Evolutionary conservation across 1,140 invertebrate species (phyloP).

Genomic region (Cyrtorhinus lividipennis): DNA sequence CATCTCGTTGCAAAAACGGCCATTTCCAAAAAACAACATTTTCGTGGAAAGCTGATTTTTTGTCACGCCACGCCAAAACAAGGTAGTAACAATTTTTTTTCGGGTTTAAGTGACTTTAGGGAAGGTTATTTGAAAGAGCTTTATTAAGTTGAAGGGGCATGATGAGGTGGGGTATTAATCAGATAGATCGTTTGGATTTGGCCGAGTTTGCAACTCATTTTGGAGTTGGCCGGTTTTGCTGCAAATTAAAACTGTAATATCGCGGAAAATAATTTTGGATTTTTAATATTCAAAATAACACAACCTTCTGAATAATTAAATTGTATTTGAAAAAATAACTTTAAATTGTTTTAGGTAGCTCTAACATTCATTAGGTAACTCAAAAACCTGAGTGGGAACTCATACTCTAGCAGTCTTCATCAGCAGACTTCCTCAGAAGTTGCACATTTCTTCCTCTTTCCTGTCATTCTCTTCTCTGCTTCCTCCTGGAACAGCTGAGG

Average conservation of each 20-base stretch:
- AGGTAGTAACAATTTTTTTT: background rate
- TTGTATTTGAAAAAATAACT: background rate
- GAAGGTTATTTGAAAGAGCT: too few relatives aligned
- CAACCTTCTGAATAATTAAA: background rate
- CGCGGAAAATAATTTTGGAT: background rate
- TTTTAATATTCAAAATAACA: background rate
- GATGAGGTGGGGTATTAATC: background rate
- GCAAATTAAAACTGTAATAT: background rate
- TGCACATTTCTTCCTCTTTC: background rate
- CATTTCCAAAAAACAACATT: background rate
- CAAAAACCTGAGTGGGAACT: too few relatives aligned
- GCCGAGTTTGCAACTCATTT: background rate
- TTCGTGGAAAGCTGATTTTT: background rate
- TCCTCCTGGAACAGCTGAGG: background rate
- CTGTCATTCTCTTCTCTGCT: background rate
- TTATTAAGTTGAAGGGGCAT: background rate
- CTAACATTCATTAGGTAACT: background rate
- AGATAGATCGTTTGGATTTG: background rate
- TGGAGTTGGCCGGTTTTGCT: background rate
- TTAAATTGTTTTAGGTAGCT: background rate
- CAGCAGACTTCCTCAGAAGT: background rate
- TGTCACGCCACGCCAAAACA: background rate
- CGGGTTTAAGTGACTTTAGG: background rate
- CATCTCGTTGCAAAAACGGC: background rate
- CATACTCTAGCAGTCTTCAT: background rate